Percentiles rank a stretch among this genome's conserved stretches.
phyloP scores from a whole-genome alignment of 2,888 invertebrate species.

The Candidula unifasciata region DNA sequence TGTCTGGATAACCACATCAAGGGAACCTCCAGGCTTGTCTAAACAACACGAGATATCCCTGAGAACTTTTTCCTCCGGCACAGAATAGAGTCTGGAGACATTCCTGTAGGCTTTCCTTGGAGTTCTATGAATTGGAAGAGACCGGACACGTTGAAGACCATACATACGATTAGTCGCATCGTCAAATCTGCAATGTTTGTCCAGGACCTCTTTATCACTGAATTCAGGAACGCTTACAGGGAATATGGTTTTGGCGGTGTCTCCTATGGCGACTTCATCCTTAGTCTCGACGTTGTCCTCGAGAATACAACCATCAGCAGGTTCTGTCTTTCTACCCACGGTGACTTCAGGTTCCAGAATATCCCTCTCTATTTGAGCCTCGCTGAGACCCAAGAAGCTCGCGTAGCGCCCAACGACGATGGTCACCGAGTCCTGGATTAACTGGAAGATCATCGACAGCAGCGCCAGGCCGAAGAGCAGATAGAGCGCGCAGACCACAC shows the following conservation, averaged over 20 bases:
- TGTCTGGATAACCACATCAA: background rate
- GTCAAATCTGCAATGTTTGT: background rate
- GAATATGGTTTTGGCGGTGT: background rate
- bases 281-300: background rate
- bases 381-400: conserved; percentile 43
- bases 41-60: background rate
- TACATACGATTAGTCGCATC: background rate
- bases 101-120: background rate
- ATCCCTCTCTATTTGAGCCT: conserved; percentile 41
- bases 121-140: background rate
- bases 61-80: background rate
- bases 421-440: conserved; percentile 74
- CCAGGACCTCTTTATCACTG: too few relatives aligned
- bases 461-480: conserved; percentile 78
- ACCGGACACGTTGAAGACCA: background rate
- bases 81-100: background rate
- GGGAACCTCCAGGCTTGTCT: background rate
- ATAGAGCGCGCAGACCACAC: conserved; percentile 76
- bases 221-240: background rate
- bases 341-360: background rate
- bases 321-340: background rate
- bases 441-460: conserved; percentile 79
- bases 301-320: background rate
- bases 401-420: conserved; percentile 36
- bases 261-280: too few relatives aligned